phyloP scores from a whole-genome alignment of 53 echinoderm and acorn worm species.

The Arbacia lixula region DNA sequence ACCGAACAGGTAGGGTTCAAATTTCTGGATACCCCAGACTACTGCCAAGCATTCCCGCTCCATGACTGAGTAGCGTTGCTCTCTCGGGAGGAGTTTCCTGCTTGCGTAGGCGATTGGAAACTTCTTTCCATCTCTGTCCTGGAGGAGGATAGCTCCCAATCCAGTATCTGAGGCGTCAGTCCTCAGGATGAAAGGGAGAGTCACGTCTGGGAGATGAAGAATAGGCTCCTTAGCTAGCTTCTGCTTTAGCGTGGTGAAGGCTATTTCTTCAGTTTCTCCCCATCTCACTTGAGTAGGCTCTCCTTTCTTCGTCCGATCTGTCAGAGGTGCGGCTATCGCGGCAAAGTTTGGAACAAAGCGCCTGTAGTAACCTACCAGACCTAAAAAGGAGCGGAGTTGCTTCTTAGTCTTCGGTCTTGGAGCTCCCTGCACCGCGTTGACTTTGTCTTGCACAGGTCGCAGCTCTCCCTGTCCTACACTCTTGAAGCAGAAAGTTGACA shows the following conservation, averaged over 20 bases:
- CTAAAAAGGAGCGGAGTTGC: constrained; percentile 66
- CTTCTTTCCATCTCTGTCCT: constrained; percentile 49
- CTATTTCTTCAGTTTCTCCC: constrained; percentile 55
- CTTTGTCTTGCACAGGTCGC: constrained; percentile 49
- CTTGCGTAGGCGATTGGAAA: constrained; percentile 71
- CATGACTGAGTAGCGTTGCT: constrained; percentile 57
- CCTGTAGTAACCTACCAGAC: constrained; percentile 53
- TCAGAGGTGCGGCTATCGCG: constrained; percentile 65
- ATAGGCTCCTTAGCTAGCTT: constrained; percentile 41
- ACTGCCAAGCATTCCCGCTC: constrained; percentile 70
- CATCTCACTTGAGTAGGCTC: constrained; percentile 65
- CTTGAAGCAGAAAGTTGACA: not conserved
- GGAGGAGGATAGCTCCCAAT: constrained; percentile 64
- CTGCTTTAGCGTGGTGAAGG: constrained; percentile 54
- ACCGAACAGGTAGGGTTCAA: constrained; percentile 56
- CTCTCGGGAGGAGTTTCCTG: constrained; percentile 42
- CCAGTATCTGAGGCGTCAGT: constrained; percentile 63
- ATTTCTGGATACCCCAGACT: constrained; percentile 70
- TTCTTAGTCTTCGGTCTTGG: constrained; percentile 65
- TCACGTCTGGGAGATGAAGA: constrained; percentile 57
- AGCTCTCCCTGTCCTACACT: constrained; percentile 49
- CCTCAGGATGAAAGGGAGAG: constrained; percentile 50
- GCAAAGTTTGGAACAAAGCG: constrained; percentile 65
- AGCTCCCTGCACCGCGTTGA: constrained; percentile 39
- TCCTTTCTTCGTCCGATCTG: constrained; percentile 60